phyloP scores from a whole-genome alignment of 2,888 invertebrate genomes.

The Mythimna pallens region DNA sequence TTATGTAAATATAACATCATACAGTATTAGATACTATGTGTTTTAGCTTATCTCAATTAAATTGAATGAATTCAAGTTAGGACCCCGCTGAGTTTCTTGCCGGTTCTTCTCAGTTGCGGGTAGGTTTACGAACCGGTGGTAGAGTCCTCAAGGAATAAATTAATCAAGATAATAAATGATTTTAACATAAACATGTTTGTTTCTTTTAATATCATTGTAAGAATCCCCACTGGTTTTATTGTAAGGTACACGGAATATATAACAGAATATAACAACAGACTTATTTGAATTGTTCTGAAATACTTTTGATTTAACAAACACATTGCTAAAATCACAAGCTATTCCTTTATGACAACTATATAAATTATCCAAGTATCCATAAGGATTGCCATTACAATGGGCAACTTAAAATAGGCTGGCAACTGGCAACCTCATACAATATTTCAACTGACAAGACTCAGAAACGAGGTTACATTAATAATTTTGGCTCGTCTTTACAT shows the following conservation, averaged over 20 bases:
- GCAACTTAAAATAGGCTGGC: neutral
- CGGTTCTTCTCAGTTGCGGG: slow-evolving; percentile 57
- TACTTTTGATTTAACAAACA: neutral
- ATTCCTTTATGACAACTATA: neutral
- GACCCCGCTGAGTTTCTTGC: slow-evolving; percentile 60
- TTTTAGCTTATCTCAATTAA: slow-evolving; percentile 9
- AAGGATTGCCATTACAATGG: neutral
- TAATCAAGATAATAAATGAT: slow-evolving; percentile 29
- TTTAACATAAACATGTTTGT: slow-evolving; percentile 17
- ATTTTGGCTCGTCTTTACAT: neutral
- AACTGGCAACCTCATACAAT: neutral
- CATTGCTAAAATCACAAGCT: neutral
- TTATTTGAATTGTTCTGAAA: neutral
- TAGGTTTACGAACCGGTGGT: slow-evolving; percentile 59
- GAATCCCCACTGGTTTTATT: slow-evolving; percentile 31
- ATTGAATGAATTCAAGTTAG: slow-evolving; percentile 19
- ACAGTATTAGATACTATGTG: slow-evolving; percentile 6
- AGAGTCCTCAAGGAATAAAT: slow-evolving; percentile 16
- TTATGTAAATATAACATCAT: neutral
- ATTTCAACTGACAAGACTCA: neutral
- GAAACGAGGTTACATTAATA: neutral
- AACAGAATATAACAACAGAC: neutral
- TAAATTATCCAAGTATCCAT: neutral
- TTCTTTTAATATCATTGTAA: slow-evolving; percentile 24
- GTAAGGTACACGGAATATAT: neutral